Evolutionary conservation across 2,888 invertebrate species (phyloP), one percentile per base, ranked within the genome.

Genomic region (Nezara viridula): DNA sequence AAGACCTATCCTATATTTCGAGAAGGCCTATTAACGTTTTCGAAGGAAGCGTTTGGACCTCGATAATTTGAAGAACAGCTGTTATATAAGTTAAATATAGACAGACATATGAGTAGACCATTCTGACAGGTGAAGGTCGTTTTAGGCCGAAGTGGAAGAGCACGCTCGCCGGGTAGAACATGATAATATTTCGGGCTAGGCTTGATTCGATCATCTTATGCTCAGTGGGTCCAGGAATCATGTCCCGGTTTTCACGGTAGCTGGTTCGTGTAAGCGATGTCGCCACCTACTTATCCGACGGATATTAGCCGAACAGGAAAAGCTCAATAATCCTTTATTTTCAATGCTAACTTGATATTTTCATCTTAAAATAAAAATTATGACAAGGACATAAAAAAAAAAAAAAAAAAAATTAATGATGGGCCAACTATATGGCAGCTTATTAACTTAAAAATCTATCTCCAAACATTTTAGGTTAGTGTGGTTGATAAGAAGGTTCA

Each of bases 71-170:
- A 24, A n/a, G 55, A 55, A 24, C 24, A 24, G 55, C 24, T 24
- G 19, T 55, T 55, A 55, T n/a, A 55, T 55, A 55, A 55, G 55
- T n/a, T 55, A 55, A 55, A 55, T 55, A 55, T 55, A 55, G 55
- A 24, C 55, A 24, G 55, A 55, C 55, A 55, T n/a, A 55, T n/a
- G 55, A 55, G 6, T 7, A 55, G 55, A 55, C 55, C 24, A 55
- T 19, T 55, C 55, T 55, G 55, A 24, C 55, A 55, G 55, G 55
- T 55, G 55, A 55, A 55, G 55, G 55, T 55, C 55, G 55, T n/a
- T n/a, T n/a, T 10, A 24, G 55, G 24, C 10, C 24, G n/a, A 2
- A 24, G 19, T n/a, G 24, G 55, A 24, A 55, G n/a, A n/a, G n/a
- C 55, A 55, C n/a, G 55, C 55, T 55, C 24, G 5, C 10, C 55